Percentiles rank a stretch among this genome's conserved stretches.
Conservation (phyloP, 1,140 invertebrate genomes). For the Lycorma delicatula region DNA sequence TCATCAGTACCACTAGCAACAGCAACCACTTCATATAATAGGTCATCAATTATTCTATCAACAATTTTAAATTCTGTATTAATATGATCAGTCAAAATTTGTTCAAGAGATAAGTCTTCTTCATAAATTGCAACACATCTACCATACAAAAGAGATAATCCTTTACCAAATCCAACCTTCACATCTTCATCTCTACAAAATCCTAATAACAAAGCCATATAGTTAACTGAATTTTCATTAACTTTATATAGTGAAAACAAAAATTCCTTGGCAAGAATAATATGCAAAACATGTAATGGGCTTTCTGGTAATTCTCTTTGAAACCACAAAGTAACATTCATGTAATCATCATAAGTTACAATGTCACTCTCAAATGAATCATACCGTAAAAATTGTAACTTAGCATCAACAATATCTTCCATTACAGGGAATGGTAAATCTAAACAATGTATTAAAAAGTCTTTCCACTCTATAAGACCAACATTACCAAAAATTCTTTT, state of each 20-base stretch:
- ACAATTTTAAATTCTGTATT: background rate
- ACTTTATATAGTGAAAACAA: slow-evolving; percentile 44
- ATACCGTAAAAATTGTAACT: slow-evolving; percentile 37
- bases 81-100: background rate
- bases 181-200: slow-evolving; percentile 47
- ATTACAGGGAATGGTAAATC: slow-evolving; percentile 42
- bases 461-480: slow-evolving; percentile 47
- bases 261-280: slow-evolving; percentile 41
- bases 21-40: background rate
- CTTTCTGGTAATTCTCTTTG: slow-evolving; percentile 36
- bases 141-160: slow-evolving; percentile 37
- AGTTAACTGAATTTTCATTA: slow-evolving; percentile 42
- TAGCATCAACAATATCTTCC: slow-evolving; percentile 41
- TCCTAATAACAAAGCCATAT: slow-evolving; percentile 46
- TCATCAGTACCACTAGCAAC: background rate
- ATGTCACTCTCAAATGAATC: slow-evolving; percentile 40
- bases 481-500: slow-evolving; percentile 41
- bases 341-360: slow-evolving; percentile 36
- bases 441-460: slow-evolving; percentile 49
- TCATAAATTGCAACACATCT: background rate
- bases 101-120: background rate
- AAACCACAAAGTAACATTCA: slow-evolving; percentile 45
- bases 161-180: slow-evolving; percentile 44
- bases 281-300: slow-evolving; percentile 31
- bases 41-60: background rate